Evolutionary conservation across 2,113 vertebrate species (phyloP).

Genomic region (Ramphastos sulfuratus): DNA sequence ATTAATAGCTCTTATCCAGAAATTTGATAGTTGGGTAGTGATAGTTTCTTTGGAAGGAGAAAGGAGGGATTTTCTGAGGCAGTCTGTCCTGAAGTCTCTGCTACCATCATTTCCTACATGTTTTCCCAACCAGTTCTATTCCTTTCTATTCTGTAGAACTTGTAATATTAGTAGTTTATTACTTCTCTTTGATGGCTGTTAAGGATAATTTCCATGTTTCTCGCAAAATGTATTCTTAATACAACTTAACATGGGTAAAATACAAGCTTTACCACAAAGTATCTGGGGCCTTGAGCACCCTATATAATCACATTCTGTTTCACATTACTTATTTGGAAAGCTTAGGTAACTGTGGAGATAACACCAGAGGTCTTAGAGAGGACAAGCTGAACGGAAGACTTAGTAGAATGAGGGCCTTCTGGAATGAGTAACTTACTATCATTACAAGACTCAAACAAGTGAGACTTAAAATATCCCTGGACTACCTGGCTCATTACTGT

Average conservation of each 20-base stretch:
- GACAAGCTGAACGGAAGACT: not conserved
- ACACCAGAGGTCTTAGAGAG: not conserved
- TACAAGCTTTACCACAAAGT: not conserved
- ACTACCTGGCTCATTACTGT: not conserved
- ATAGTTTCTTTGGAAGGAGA: not conserved
- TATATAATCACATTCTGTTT: not conserved
- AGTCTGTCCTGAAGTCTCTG: not conserved
- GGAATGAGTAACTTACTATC: not conserved
- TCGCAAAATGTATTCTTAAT: not conserved
- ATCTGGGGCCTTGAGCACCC: not conserved
- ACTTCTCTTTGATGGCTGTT: not conserved
- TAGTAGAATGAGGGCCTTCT: not conserved
- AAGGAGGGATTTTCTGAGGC: not conserved
- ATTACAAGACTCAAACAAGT: not conserved
- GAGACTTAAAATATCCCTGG: not conserved
- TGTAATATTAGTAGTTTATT: not conserved
- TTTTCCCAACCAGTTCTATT: not conserved
- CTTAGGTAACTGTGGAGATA: not conserved
- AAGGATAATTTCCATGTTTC: not conserved
- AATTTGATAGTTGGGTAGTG: not conserved
- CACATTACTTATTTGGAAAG: not conserved
- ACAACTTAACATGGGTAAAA: not conserved
- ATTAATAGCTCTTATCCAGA: not conserved
- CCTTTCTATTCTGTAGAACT: not conserved
- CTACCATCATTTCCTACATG: not conserved